These are phyloP conservation scores for Micrastur ruficollis DNA, from an alignment of 2,797 vertebrate genomes.

Conservation along the genomic window DNA sequence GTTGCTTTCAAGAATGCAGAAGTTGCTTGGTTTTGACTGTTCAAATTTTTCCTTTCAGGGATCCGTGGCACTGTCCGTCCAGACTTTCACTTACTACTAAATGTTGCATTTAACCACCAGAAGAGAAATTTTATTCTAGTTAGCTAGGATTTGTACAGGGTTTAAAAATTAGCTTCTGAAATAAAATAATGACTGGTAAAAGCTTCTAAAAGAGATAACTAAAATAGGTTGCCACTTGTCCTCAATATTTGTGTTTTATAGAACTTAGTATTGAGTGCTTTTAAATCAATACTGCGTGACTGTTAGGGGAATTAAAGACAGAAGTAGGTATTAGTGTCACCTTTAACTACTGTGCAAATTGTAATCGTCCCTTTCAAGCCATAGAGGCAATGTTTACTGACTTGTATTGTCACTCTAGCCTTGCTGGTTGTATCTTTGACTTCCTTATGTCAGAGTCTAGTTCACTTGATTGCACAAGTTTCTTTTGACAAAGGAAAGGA, in stretches of 20 bases:
- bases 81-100: not conserved
- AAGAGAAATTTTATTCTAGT: not conserved
- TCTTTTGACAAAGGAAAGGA: not conserved
- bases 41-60: not conserved
- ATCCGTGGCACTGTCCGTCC: not conserved
- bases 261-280: not conserved
- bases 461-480: not conserved
- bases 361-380: not conserved
- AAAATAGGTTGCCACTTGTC: not conserved
- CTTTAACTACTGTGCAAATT: not conserved
- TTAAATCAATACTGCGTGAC: not conserved
- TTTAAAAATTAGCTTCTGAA: not conserved
- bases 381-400: not conserved
- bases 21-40: not conserved
- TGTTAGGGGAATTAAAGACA: not conserved
- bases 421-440: not conserved
- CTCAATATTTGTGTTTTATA: not conserved
- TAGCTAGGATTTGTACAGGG: not conserved
- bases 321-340: not conserved
- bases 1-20: not conserved
- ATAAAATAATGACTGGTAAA: not conserved
- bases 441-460: not conserved
- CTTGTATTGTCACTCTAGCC: not conserved
- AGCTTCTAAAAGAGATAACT: not conserved
- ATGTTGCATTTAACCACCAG: not conserved